Evolutionary conservation across 2,888 invertebrate genomes (phyloP).

Genomic region (Eristalis pertinax): DNA sequence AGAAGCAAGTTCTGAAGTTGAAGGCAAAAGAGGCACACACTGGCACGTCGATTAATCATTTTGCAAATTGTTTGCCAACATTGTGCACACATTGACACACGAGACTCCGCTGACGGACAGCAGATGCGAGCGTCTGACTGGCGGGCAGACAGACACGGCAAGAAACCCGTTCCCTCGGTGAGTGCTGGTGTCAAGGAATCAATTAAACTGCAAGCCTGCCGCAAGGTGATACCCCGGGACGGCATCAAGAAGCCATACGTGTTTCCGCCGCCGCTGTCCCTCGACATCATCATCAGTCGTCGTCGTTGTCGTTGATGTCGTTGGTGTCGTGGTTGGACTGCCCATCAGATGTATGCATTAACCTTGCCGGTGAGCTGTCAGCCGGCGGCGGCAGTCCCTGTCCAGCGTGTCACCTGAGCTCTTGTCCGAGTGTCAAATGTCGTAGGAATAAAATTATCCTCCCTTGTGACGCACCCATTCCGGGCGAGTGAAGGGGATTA

Average conservation of each 20-base stretch:
- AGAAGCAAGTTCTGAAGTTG: slow-evolving; percentile 51
- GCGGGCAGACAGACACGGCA: neutral
- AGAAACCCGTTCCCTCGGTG: slow-evolving; percentile 57
- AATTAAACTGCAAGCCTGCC: slow-evolving; percentile 63
- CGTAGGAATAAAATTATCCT: slow-evolving; percentile 24
- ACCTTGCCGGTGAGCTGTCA: slow-evolving; percentile 54
- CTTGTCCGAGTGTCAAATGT: slow-evolving; percentile 57
- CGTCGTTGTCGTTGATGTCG: neutral
- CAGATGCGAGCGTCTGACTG: slow-evolving; percentile 2
- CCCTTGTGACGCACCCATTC: neutral
- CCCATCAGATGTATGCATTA: slow-evolving; percentile 58
- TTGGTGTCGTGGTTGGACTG: slow-evolving; percentile 12
- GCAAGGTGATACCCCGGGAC: slow-evolving; percentile 46
- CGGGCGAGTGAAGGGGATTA: neutral
- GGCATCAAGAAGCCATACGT: slow-evolving; percentile 60
- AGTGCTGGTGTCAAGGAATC: slow-evolving; percentile 68
- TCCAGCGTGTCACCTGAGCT: slow-evolving; percentile 59
- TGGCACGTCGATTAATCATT: slow-evolving; percentile 70
- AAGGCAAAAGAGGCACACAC: slow-evolving; percentile 6
- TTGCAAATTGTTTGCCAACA: slow-evolving; percentile 69
- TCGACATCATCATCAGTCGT: slow-evolving; percentile 51
- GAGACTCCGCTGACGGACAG: slow-evolving; percentile 59
- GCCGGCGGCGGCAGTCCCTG: slow-evolving; percentile 13
- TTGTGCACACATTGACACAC: slow-evolving; percentile 54
- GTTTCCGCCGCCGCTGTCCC: slow-evolving; percentile 3